Base-by-base conservation (phyloP, 1,140 invertebrate species). In the Dryas iulia region DNA sequence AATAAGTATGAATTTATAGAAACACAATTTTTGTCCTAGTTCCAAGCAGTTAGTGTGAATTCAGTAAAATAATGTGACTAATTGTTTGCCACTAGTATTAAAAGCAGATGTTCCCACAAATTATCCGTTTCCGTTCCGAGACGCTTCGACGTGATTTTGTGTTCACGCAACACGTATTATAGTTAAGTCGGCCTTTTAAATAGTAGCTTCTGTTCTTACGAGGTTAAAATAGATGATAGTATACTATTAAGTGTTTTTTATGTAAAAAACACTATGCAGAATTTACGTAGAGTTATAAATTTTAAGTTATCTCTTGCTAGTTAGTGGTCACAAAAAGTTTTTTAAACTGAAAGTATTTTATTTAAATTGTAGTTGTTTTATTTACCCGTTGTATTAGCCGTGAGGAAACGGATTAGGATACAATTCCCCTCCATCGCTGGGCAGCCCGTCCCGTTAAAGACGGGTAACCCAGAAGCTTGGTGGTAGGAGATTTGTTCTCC, bases 51-150 rank as follows among this genome's bases (percentile, higher is more conserved):
- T 11, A 18, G 39, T 18, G 14, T 14, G 14, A 47, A 66, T 66
- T 66, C 6, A 14, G 35, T 31, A 35, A 39, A 66, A 52, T 59
- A 39, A 39, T 53, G 57, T 60, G 58, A 66, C 58, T 60, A 66
- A 66, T 60, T 66, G 47, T 58, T 33, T 58, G 56, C 23, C 58
- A 54, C 65, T 18, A 47, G 57, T 54, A 60, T 66, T 60, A 54
- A 66, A 59, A 66, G 21, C 65, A 66, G 65, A 66, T 66, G 65
- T 60, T 66, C 57, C 28, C 64, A 66, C 56, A 39, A 14, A 7
- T 25, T 47, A 23, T 7, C 56, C 39, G 18, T 28, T 66, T 66
- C 65, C 65, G 65, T 28, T n/a, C 57, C 11, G 11, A 14, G 21
- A 39, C 31, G 24, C 35, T 59, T 59, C 25, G 59, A 23, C 23